Evolutionary conservation across 2,113 vertebrate genomes (phyloP), one percentile per base, ranked within the genome.

Genomic region (Sebastes schlegelii): DNA sequence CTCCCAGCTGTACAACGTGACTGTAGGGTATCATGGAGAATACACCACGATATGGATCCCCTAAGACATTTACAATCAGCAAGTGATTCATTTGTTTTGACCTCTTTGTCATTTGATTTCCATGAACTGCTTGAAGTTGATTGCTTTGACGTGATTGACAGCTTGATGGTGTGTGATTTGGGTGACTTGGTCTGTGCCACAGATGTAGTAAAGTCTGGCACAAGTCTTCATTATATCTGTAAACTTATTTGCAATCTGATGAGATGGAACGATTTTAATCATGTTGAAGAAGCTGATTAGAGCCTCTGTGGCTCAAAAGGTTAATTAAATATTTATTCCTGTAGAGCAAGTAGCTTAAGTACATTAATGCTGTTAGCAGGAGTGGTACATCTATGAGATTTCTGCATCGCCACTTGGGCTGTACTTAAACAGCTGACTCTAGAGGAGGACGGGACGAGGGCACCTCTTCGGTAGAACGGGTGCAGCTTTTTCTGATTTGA

Each of bases 261-360:
- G 26, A 69, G 73, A 74, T 78, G 55, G 67, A 62, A 77, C 73
- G 46, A 68, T 84, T 84, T 73, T 84, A 86, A 88, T 86, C 74
- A 66, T 49, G 42, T 61, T 80, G 57, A 81, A 83, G 79, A 62
- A 78, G 66, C 67, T 91, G 58, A 88, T 89, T 90, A 71, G 55
- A 84, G n/a, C 69, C 65, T 77, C n/a, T 4, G 26, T 73, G 77
- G 49, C 68, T 88, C 49, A 48, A 74, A 86, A 80, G 86, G 83
- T 89, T 90, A 88, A 89, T 92, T 69, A 55, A 83, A 88, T 85
- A 88, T 85, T 79, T 78, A 82, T 88, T 75, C 77, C 45, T 52
- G 73, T 76, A 71, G 75, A 81, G 74, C 52, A 87, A 64, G 82
- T 77, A 85, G 49, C 62, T 79, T 88, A 61, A 86, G 72, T 65